A percentile compares a stretch with the other conserved stretches of the same genome.
These are phyloP conservation scores for Pseudomyrmex flavicornis DNA, from an alignment of 1,140 invertebrate species.

Conservation along the genomic window DNA sequence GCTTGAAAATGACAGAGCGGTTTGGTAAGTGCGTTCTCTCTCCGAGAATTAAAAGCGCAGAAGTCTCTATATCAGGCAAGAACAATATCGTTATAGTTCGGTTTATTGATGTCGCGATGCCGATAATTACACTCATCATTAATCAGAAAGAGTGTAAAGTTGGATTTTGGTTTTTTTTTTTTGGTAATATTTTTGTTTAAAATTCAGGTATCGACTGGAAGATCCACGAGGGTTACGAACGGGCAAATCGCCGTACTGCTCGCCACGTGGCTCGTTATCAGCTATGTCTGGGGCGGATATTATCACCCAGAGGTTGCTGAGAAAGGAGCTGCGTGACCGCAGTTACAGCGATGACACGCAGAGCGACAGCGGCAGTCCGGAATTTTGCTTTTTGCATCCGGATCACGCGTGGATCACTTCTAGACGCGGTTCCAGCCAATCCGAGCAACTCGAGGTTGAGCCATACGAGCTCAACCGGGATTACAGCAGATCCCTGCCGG, in stretches of 20 bases:
- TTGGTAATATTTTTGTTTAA: not conserved
- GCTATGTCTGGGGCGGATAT: slow-evolving; percentile 78
- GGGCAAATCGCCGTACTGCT: slow-evolving; percentile 90
- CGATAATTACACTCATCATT: no score
- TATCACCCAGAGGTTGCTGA: slow-evolving; percentile 86
- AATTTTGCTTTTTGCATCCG: slow-evolving; percentile 90
- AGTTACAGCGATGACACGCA: slow-evolving; percentile 84
- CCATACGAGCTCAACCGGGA: slow-evolving; percentile 93
- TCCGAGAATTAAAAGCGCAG: not conserved
- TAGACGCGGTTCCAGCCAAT: slow-evolving; percentile 92
- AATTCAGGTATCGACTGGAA: slow-evolving; percentile 90
- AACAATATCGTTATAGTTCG: not conserved
- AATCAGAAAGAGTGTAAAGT: no score
- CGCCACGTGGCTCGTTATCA: slow-evolving; percentile 92
- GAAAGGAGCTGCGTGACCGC: slow-evolving; percentile 85
- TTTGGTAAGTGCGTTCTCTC: slow-evolving; percentile 86
- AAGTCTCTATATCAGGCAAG: not conserved
- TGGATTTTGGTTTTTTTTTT: no score
- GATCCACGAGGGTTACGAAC: slow-evolving; percentile 89
- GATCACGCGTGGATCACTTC: slow-evolving; percentile 93
- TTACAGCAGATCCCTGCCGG: slow-evolving; percentile 93
- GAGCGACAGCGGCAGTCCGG: slow-evolving; percentile 84
- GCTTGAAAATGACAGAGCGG: slow-evolving; percentile 93
- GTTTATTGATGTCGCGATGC: not conserved
- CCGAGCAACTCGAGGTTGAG: slow-evolving; percentile 93